Conservation (phyloP, 2,888 invertebrate genomes). For the Polyploca ridens region DNA sequence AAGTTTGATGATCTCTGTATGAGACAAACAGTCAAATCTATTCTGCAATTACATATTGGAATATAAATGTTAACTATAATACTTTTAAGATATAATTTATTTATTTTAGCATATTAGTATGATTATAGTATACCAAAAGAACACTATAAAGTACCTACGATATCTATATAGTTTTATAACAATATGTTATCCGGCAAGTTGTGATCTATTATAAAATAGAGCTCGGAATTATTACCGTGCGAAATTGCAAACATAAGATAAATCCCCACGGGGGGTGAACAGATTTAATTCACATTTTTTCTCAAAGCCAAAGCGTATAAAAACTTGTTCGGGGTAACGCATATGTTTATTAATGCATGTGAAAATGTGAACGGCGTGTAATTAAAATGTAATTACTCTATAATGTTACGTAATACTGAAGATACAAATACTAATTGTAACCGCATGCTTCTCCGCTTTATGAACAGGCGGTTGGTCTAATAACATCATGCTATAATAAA, state of each 20-base stretch:
- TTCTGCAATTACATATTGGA: too few relatives aligned
- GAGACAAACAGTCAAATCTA: too few relatives aligned
- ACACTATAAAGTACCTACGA: too few relatives aligned
- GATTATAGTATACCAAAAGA: too few relatives aligned
- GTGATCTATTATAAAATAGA: too few relatives aligned
- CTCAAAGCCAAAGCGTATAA: background rate
- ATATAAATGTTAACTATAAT: too few relatives aligned
- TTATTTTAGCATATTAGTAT: too few relatives aligned
- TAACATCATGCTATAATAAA: slow-evolving; percentile 46
- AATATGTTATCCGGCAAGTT: too few relatives aligned
- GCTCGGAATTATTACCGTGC: background rate
- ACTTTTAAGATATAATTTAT: too few relatives aligned
- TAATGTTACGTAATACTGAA: background rate
- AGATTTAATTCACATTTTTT: background rate
- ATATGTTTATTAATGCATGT: slow-evolving; percentile 10
- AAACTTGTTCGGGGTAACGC: slow-evolving; percentile 5
- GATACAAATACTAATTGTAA: slow-evolving; percentile 51
- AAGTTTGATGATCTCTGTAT: too few relatives aligned
- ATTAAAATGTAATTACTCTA: slow-evolving; percentile 4
- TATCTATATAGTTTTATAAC: too few relatives aligned
- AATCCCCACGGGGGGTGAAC: background rate
- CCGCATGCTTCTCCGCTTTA: slow-evolving; percentile 50
- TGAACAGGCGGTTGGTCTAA: slow-evolving; percentile 42
- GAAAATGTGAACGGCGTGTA: slow-evolving; percentile 2
- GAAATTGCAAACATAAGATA: background rate